Evolutionary conservation across 2,888 invertebrate species (phyloP).

Genomic region (Pseudolycoriella hygida): DNA sequence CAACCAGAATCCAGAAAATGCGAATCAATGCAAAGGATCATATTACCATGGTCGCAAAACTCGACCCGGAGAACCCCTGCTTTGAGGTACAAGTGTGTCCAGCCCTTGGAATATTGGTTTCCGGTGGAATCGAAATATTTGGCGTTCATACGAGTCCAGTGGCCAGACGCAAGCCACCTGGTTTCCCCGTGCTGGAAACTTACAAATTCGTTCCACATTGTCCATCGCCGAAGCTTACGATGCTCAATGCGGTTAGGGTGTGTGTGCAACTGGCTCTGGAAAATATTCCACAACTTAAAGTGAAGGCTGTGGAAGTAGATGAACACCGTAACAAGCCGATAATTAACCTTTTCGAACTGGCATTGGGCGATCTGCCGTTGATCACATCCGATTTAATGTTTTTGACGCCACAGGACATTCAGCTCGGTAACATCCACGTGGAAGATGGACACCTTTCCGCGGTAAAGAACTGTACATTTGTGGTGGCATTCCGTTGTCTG

Average conservation of each 20-base stretch:
- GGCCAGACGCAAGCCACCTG: constrained; percentile 44
- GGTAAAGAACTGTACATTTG: constrained; percentile 21
- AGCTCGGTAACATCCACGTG: constrained; percentile 30
- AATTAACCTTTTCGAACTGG: constrained; percentile 35
- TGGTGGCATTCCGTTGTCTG: constrained; percentile 15
- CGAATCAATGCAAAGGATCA: constrained; percentile 49
- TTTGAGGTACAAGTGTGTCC: constrained; percentile 22
- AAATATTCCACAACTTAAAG: constrained; percentile 43
- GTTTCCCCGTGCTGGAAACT: constrained; percentile 60
- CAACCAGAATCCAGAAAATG: constrained; percentile 43
- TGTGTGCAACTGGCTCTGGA: constrained; percentile 56
- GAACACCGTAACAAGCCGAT: constrained; percentile 31
- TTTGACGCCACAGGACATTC: constrained; percentile 20
- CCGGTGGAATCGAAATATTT: constrained; percentile 60
- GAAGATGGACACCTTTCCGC: constrained; percentile 39
- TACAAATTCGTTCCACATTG: constrained; percentile 53
- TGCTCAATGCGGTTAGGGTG: constrained; percentile 35
- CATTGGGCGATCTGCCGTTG: constrained; percentile 48
- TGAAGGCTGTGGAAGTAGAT: constrained; percentile 40
- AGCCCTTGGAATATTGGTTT: constrained; percentile 28
- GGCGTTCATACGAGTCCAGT: constrained; percentile 58
- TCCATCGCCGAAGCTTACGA: constrained; percentile 15
- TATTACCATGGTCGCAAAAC: constrained; percentile 30
- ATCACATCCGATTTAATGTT: constrained; percentile 47
- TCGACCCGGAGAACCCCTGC: constrained; percentile 19